Percentiles rank a stretch among this genome's conserved stretches.
Evolutionary conservation across 2,797 vertebrate genomes (phyloP).

Genomic region (Schizothorax lantsangensis): DNA sequence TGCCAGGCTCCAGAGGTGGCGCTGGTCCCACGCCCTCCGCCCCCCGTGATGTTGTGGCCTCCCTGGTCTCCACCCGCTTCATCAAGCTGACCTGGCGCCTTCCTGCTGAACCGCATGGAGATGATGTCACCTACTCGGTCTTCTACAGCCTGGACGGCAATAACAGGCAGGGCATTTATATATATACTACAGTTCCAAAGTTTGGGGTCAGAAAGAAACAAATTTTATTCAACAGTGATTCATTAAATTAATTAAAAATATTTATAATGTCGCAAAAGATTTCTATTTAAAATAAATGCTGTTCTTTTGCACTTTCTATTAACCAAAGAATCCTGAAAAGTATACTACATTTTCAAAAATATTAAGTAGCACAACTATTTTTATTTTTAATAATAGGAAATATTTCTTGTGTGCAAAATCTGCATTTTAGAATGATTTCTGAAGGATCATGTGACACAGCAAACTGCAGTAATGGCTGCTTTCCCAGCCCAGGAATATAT

Average conservation of each 20-base stretch:
- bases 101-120: slow-evolving; percentile 91
- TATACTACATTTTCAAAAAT: background rate
- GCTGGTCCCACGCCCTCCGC: slow-evolving; percentile 89
- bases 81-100: slow-evolving; percentile 96
- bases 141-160: slow-evolving; percentile 94
- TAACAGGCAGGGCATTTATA: slow-evolving; percentile 80
- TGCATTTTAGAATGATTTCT: background rate
- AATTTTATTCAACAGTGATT: background rate
- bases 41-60: slow-evolving; percentile 95
- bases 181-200: background rate
- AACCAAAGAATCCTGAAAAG: background rate
- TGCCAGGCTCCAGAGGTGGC: slow-evolving; percentile 86
- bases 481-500: background rate
- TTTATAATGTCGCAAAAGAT: background rate
- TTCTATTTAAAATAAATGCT: background rate
- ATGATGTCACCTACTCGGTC: slow-evolving; percentile 94
- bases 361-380: background rate
- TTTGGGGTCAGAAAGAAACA: background rate
- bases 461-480: background rate
- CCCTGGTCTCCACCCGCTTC: slow-evolving; percentile 97
- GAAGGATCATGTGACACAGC: background rate
- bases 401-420: background rate
- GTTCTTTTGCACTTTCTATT: background rate
- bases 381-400: background rate
- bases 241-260: background rate